Percentiles rank a stretch among this genome's conserved stretches.
These are phyloP conservation scores for Coilia nasus DNA, from an alignment of 2,797 vertebrate genomes.

Conservation along the genomic window DNA sequence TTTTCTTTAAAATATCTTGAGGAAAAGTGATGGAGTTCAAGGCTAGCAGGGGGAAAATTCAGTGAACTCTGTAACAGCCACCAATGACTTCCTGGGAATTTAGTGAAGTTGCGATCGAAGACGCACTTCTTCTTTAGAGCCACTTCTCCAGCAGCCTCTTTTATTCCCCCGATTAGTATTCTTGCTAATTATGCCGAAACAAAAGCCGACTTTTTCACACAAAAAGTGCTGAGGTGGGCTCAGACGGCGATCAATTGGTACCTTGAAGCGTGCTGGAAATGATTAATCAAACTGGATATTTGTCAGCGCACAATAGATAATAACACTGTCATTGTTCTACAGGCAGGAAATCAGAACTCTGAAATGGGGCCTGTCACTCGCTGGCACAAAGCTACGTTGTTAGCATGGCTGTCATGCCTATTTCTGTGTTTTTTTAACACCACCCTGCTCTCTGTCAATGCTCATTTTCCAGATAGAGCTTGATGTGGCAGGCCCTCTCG, in stretches of 20 bases:
- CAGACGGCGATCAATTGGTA: conserved; percentile 72
- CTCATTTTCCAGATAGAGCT: conserved; percentile 11
- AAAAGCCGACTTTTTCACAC: conserved; percentile 66
- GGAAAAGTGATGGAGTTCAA: background rate
- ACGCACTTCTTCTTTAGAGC: conserved; percentile 52
- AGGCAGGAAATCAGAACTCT: conserved; percentile 59
- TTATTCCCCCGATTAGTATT: conserved; percentile 59
- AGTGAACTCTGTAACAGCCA: background rate
- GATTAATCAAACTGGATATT: conserved; percentile 74
- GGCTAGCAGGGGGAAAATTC: background rate
- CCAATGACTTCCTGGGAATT: conserved; percentile 52
- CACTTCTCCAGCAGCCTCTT: conserved; percentile 50
- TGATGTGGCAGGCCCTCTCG: background rate
- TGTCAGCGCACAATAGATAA: conserved; percentile 73
- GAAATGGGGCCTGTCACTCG: conserved; percentile 52
- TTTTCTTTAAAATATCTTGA: background rate
- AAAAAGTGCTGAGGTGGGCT: conserved; percentile 70
- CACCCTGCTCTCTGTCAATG: conserved; percentile 10
- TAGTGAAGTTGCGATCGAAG: conserved; percentile 57
- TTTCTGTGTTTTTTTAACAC: conserved; percentile 20
- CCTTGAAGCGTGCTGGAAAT: conserved; percentile 59
- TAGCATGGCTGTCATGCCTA: conserved; percentile 44
- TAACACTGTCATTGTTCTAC: conserved; percentile 64
- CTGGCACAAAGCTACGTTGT: conserved; percentile 30
- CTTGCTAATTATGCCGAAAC: conserved; percentile 62